Evolutionary conservation across 1,140 invertebrate species (phyloP), one percentile per base, ranked within the genome.

Genomic region (Himalopsyche phryganea): DNA sequence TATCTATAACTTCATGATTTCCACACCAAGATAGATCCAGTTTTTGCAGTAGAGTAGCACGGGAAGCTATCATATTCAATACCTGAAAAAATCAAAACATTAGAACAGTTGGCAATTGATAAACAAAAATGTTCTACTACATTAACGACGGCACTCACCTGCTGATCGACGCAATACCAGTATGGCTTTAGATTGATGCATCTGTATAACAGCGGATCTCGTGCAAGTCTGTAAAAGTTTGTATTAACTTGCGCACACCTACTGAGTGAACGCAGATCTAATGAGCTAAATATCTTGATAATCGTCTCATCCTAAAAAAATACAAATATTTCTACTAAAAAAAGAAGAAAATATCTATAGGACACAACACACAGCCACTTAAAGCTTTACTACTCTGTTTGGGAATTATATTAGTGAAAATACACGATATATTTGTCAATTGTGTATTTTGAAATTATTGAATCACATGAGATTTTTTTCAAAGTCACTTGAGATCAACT

Each of bases 1-100:
- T 67, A 18, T 76, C 76, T 50, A 88, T 81, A 58, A 80, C 80
- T 46, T 80, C 75, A 68, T 90, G 85, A 58, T 83, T 85, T n/a
- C 89, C 89, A 72, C 91, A 93, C 91, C 92, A 95, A 0, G 90
- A 92, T 0, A 94, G 69, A 77, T 94, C 91, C 10, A 95, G 66
- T 71, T 85, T 85, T 65, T 87, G 85, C 11, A 94, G 71, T 69
- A 84, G 83, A 58, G 81, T 81, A 70, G 88, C 89, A 54, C 85
- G 77, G 74, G 41, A 82, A 64, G 76, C 80, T 67, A 75, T 52
- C 1, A 69, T 72, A 70, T 70, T 73, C 70, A 86, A 68, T 68
- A 84, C 65, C 79, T 80, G 72, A 73, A 65, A 47, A 73, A 76
- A 63, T 44, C 40, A 61, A 41, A 17, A 33, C 38, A 42, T 33